Evolutionary conservation across 1,140 invertebrate genomes (phyloP).

Genomic region (Lasioglossum albipes): DNA sequence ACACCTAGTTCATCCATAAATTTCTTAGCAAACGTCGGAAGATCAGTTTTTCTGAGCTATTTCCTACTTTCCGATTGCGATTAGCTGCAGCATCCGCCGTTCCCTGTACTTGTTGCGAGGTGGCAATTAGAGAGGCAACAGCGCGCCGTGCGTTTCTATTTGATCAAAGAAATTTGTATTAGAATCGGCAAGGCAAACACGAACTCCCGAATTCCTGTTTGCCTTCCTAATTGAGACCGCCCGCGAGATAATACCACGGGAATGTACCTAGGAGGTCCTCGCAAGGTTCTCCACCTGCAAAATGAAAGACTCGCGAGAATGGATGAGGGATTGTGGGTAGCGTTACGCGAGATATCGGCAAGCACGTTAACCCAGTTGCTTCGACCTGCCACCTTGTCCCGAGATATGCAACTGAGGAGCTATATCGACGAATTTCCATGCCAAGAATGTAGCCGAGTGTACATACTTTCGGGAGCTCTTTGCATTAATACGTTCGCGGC

Average conservation of each 20-base stretch:
- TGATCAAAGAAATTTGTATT: too few relatives aligned
- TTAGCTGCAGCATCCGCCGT: too few relatives aligned
- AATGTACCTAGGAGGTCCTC: not conserved
- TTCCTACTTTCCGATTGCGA: too few relatives aligned
- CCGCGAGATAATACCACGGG: constrained; percentile 28
- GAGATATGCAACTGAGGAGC: not conserved
- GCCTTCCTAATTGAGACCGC: constrained; percentile 35
- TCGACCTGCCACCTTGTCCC: not conserved
- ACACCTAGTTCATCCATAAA: too few relatives aligned
- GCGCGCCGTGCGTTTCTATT: too few relatives aligned
- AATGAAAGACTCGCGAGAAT: constrained; percentile 4
- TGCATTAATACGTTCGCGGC: constrained; percentile 22
- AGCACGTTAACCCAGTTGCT: constrained; percentile 34
- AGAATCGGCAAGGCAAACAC: constrained; percentile 1
- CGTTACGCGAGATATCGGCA: constrained; percentile 33
- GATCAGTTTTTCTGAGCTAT: too few relatives aligned
- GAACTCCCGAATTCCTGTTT: constrained; percentile 33
- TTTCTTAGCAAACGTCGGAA: too few relatives aligned
- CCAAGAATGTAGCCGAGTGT: constrained; percentile 31
- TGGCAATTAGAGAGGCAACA: too few relatives aligned
- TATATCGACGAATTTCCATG: constrained; percentile 29
- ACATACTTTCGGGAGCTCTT: constrained; percentile 18
- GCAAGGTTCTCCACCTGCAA: not conserved
- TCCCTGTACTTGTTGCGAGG: too few relatives aligned
- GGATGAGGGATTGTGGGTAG: constrained; percentile 33